These are phyloP conservation scores for Python bivittatus DNA, from an alignment of 2,113 vertebrate species.

Conservation along the genomic window DNA sequence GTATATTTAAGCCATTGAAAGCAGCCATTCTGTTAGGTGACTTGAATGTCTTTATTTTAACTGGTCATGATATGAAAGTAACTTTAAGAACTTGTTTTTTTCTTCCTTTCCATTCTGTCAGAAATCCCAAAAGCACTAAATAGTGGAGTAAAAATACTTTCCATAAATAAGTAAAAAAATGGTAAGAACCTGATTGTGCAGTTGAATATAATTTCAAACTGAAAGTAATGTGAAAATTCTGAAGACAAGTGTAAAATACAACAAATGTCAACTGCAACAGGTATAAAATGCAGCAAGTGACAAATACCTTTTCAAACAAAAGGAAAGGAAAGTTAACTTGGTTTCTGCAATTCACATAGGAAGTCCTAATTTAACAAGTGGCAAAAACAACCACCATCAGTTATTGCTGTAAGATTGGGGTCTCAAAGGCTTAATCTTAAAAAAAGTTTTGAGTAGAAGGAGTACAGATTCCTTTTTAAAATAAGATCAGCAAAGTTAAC, in stretches of 20 bases:
- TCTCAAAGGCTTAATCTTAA: background rate
- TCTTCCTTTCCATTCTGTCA: background rate
- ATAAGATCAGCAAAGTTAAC: background rate
- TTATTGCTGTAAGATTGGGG: background rate
- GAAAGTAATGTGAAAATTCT: background rate
- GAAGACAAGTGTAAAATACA: background rate
- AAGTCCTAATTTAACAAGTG: background rate
- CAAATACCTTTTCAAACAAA: background rate
- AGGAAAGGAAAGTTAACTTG: background rate
- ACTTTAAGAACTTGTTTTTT: background rate
- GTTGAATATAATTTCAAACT: background rate
- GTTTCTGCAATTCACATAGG: background rate
- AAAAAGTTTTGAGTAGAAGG: background rate
- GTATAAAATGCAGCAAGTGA: background rate
- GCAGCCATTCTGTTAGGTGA: background rate
- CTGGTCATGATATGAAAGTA: background rate
- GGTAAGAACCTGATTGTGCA: background rate
- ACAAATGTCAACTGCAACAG: background rate
- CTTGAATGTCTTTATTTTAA: background rate
- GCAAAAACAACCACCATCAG: accelerated
- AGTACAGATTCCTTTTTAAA: background rate
- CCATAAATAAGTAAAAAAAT: background rate
- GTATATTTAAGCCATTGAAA: background rate
- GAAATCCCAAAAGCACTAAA: background rate
- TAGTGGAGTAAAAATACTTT: background rate